Evolutionary conservation across 2,113 vertebrate genomes (phyloP).

Genomic region (Sinocyclocheilus maitianheensis): DNA sequence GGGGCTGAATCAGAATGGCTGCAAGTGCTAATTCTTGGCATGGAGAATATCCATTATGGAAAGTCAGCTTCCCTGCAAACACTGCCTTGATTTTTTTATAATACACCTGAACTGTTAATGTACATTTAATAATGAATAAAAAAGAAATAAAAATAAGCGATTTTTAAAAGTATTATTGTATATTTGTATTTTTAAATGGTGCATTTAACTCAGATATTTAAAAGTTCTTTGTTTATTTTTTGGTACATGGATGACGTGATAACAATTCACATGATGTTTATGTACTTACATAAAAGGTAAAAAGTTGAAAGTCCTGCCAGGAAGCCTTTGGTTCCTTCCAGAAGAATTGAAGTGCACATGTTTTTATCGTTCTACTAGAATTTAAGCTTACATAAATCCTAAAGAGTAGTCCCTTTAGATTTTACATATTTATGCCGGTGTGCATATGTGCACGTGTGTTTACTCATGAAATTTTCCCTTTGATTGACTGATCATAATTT

Average conservation of each 20-base stretch:
- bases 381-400: conserved; percentile 67
- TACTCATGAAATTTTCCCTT: background rate
- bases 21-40: conserved; percentile 54
- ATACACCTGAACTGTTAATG: background rate
- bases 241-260: conserved; percentile 31
- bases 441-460: conserved; percentile 7
- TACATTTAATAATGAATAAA: background rate
- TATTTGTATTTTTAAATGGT: background rate
- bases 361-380: conserved; percentile 74
- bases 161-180: background rate
- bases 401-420: conserved; percentile 60
- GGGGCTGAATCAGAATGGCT: conserved; percentile 45
- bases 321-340: conserved; percentile 60
- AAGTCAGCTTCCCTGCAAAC: background rate
- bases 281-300: conserved; percentile 57
- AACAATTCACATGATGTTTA: conserved; percentile 33
- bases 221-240: background rate
- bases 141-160: background rate
- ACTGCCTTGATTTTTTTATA: background rate
- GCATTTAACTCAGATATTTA: background rate
- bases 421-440: conserved; percentile 43
- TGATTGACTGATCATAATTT: background rate
- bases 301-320: conserved; percentile 60
- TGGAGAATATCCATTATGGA: conserved; percentile 38
- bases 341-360: conserved; percentile 67